Conservation (phyloP, 2,888 invertebrate genomes). For the Machimus atricapillus region DNA sequence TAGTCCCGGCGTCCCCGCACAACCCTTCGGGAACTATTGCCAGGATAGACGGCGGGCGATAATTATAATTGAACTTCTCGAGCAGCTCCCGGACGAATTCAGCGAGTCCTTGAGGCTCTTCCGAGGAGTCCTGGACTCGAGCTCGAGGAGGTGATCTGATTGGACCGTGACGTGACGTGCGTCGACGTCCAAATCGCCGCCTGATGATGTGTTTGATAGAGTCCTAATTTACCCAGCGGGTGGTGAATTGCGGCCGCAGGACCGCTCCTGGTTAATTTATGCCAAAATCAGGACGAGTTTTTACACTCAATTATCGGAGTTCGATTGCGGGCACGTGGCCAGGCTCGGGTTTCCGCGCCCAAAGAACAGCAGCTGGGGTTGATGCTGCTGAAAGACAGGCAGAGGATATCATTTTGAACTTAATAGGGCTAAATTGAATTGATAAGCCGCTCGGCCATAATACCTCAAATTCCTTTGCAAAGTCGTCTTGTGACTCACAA, state of each 20-base stretch:
- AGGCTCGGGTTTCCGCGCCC: neutral
- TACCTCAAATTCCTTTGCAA: neutral
- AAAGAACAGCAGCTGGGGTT: neutral
- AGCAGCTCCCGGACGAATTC: neutral
- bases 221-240: conserved; percentile 52
- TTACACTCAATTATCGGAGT: conserved; percentile 52
- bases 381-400: neutral
- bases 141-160: conserved; percentile 24
- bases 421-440: neutral
- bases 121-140: conserved; percentile 4
- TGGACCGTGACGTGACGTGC: conserved; percentile 13
- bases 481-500: neutral
- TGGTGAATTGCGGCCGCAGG: conserved; percentile 47
- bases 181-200: neutral
- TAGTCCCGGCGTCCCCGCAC: neutral
- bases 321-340: conserved; percentile 51
- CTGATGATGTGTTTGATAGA: conserved; percentile 50
- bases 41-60: conserved; percentile 24
- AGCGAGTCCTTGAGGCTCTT: neutral
- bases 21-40: conserved; percentile 3
- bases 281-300: conserved; percentile 51
- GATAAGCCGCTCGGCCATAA: neutral
- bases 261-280: conserved; percentile 50
- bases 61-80: conserved; percentile 34
- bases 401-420: neutral